phyloP scores from a whole-genome alignment of 2,888 invertebrate genomes.

The Drosophila atroscutellata region DNA sequence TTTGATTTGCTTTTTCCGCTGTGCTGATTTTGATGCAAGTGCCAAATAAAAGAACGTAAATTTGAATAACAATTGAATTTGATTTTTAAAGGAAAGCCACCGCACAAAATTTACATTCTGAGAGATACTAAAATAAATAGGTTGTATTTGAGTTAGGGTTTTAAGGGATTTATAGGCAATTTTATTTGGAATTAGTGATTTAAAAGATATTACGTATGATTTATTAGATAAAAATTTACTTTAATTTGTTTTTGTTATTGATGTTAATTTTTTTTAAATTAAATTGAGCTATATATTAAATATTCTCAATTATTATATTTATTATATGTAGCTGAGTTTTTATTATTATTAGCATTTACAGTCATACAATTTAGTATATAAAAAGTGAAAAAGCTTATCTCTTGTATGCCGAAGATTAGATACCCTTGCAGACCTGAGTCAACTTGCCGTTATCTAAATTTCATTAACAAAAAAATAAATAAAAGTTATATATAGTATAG shows the following conservation, averaged over 20 bases:
- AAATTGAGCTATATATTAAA: not conserved
- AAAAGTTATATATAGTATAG: not conserved
- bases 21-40: not conserved
- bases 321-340: not conserved
- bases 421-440: not conserved
- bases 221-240: not conserved
- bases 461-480: not conserved
- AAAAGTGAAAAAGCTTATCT: not conserved
- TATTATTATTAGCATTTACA: not conserved
- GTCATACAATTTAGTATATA: not conserved
- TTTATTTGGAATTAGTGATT: not conserved
- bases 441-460: not conserved
- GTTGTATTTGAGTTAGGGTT: not conserved
- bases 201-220: not conserved
- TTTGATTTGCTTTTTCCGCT: not conserved
- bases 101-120: not conserved
- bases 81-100: not conserved
- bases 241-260: not conserved
- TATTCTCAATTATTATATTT: not conserved
- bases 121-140: not conserved
- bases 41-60: not conserved
- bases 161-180: not conserved
- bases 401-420: not conserved
- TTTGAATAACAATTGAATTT: not conserved
- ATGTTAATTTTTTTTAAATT: not conserved